Base-by-base conservation (phyloP, 2,888 invertebrate species). In the Belgica antarctica region DNA sequence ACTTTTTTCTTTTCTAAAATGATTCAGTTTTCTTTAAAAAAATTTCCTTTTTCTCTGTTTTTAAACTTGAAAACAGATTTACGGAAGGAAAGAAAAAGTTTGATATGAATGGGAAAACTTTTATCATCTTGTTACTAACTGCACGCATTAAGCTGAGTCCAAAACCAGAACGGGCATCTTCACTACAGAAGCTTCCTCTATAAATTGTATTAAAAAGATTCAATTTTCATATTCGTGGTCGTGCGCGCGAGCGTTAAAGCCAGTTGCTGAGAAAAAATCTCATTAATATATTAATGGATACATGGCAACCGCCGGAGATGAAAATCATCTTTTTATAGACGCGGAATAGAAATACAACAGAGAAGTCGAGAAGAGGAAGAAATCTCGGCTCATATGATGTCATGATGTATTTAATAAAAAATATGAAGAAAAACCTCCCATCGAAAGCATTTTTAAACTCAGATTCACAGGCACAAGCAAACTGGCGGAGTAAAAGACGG, bases 281-380 rank as follows among this genome's bases (percentile, higher is more conserved):
- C 68, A 68, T 68, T 68, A 68, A 68, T 68, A 28, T 68, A 68
- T 68, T 68, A 68, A 68, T 68, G 68, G 17, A 52, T 68, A 68
- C 34, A 68, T 57, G 28, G 31, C 34, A 34, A 59, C 59, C 59
- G 59, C 59, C 59, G 27, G 27, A 59, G 59, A 59, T 59, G 59
- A 59, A 59, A 59, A 59, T 59, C 59, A 59, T 24, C 59, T 59
- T 59, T 59, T 59, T 59, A 59, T 59, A 59, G 59, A 59, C 28
- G 65, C 47, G 46, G 25, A 46, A 46, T 46, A n/a, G 52, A 52
- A 52, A 52, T 17, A 41, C 36, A 34, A 65, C 41, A 63, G 25
- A 65, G 8, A 46, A 12, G 17, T 8, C 2, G 12, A 22, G 12
- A 41, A n/a, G 63, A 41, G 24, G n/a, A 25, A 63, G 25, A 52